Evolutionary conservation across 2,797 vertebrate species (phyloP), one percentile per base, ranked within the genome.

Genomic region (Etheostoma nigrum): DNA sequence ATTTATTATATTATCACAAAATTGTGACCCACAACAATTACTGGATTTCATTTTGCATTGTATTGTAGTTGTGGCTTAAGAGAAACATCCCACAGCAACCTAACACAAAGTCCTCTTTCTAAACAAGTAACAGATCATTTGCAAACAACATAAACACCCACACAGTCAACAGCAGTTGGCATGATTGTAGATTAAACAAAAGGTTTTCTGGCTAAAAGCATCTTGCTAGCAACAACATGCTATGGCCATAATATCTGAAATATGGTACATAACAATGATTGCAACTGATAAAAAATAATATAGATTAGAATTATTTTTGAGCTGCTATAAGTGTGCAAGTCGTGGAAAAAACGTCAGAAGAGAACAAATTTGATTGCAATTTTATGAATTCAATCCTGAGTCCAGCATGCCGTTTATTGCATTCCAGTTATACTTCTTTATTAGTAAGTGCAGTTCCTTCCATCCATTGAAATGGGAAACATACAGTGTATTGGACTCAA

Each of bases 181-280:
- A 63, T 44, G 16, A 66, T 67, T 65, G 23, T 40, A 55, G 19
- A 61, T 42, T 25, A 59, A 67, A 67, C 16, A 49, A 48, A 44
- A 57, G 21, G 33, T 16, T 12, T 65, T 30, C 30, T 45, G 9
- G 19, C 16, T 18, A 21, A n/a, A 15, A 30, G 42, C 1, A 52
- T 30, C 16, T 19, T 25, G 10, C 27, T 48, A 78, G 42, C 48
- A 23, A 49, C 7, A 21, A 40, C 19, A 55, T 67, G 42, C 33
- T 21, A 19, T 18, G 6, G 7, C 8, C 44, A 42, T 14, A 42
- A 30, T 7, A 33, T 8, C 27, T 51, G 2, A 33, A 27, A 52
- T 14, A 58, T 52, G 30, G 18, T 19, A 52, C 7, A 64, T 13
- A 21, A 6, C 11, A 12, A 44, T 25, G 8, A 18, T 16, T 33